Conservation (phyloP, 1,140 invertebrate genomes). For the Musca vetustissima region DNA sequence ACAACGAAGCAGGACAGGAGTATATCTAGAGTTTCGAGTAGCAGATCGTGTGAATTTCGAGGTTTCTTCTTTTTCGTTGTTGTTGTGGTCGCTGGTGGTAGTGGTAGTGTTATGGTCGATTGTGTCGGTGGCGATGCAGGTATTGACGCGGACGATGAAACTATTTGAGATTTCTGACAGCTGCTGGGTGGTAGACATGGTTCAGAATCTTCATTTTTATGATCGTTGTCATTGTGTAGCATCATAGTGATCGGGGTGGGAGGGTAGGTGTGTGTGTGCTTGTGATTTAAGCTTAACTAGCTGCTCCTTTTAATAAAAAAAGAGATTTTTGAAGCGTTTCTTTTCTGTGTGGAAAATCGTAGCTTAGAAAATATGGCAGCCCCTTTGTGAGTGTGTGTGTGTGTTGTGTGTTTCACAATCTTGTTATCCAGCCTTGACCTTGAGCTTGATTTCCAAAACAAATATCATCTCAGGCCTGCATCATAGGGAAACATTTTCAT, state of each 20-base stretch:
- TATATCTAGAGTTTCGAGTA: conserved; percentile 70
- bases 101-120: not conserved
- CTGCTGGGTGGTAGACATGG: conserved; percentile 1
- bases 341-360: too few relatives aligned
- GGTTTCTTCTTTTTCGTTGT: conserved; percentile 13
- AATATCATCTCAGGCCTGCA: too few relatives aligned
- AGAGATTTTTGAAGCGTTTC: too few relatives aligned
- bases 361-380: too few relatives aligned
- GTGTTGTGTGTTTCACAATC: too few relatives aligned
- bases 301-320: too few relatives aligned
- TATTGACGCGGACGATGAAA: not conserved
- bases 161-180: conserved; percentile 10
- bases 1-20: conserved; percentile 71
- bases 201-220: not conserved
- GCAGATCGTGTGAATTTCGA: conserved; percentile 55
- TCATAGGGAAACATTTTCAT: too few relatives aligned
- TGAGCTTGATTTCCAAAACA: too few relatives aligned
- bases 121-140: not conserved
- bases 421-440: too few relatives aligned
- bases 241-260: conserved; percentile 17
- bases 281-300: too few relatives aligned
- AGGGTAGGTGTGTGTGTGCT: too few relatives aligned
- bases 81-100: not conserved
- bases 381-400: too few relatives aligned
- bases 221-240: conserved; percentile 1